Conservation (phyloP, 1,140 invertebrate species). For the Drosophila mauritiana region DNA sequence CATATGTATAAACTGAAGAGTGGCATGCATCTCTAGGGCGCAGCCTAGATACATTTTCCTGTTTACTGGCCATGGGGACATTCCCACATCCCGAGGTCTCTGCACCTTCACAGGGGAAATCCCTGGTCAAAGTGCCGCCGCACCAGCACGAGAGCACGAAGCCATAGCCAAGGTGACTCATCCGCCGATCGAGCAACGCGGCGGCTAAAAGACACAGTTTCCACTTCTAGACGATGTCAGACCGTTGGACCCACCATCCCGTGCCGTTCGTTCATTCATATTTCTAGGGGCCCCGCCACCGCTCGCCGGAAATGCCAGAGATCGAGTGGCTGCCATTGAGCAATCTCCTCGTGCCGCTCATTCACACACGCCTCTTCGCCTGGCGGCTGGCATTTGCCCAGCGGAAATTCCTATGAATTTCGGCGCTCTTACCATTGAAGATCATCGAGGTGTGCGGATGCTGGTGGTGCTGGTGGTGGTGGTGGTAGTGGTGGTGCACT, state of each 20-base stretch:
- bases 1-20: too few species aligned
- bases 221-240: constrained; percentile 9
- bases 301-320: constrained; percentile 43
- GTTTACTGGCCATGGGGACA: constrained; percentile 18
- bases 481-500: constrained; percentile 71
- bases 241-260: constrained; percentile 3
- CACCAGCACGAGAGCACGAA: constrained; percentile 51
- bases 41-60: not conserved
- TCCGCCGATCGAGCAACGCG: constrained; percentile 35
- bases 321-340: constrained; percentile 43
- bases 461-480: constrained; percentile 64
- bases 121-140: constrained; percentile 40
- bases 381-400: not conserved
- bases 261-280: constrained; percentile 11
- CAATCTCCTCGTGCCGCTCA: constrained; percentile 23
- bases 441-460: constrained; percentile 84
- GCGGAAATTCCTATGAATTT: constrained; percentile 51
- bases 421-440: constrained; percentile 85
- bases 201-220: constrained; percentile 21
- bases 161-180: constrained; percentile 45
- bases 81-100: constrained; percentile 25
- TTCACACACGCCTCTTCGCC: constrained; percentile 5
- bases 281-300: constrained; percentile 24
- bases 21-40: not conserved
- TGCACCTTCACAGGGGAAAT: constrained; percentile 29